Evolutionary conservation across 1,140 invertebrate genomes (phyloP), one percentile per base, ranked within the genome.

Genomic region (Drosophila quadrilineata): DNA sequence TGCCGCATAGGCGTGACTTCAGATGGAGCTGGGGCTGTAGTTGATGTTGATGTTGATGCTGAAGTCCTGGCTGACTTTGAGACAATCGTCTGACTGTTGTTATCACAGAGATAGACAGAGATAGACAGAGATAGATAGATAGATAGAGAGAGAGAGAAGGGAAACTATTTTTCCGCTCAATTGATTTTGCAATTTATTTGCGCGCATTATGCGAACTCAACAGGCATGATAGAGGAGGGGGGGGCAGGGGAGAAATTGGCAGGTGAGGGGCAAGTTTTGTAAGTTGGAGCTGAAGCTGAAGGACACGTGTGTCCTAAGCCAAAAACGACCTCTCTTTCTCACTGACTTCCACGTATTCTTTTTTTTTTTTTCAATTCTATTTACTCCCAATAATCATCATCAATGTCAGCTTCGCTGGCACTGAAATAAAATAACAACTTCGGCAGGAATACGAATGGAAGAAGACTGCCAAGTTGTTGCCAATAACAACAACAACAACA

Each of bases 131-230:
- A n/a, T n/a, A n/a, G n/a, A n/a, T n/a, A n/a, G n/a, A n/a, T n/a
- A n/a, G n/a, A n/a, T n/a, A n/a, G n/a, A n/a, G n/a, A n/a, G n/a
- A n/a, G n/a, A n/a, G n/a, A n/a, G 67, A 52, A 50, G 65, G 68
- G 58, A 75, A 86, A 86, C 86, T 88, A 88, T 88, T 88, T 88
- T 88, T 86, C 73, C 86, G 74, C 86, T 88, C 86, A 88, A 88
- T 88, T 88, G 86, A 88, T 88, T 88, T 88, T 88, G 71, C 73
- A 86, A 88, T 88, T 88, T 88, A 88, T 88, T 84, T 82, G 62
- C 58, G 65, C 80, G 69, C 79, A 87, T 87, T 87, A 87, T 75
- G 72, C 57, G 60, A 63, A 68, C 41, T 43, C 21, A n/a, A n/a
- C n/a, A n/a, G n/a, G n/a, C n/a, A n/a, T n/a, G n/a, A n/a, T n/a